A percentile compares a stretch with the other conserved stretches of the same genome.
Conservation (phyloP, 2,888 invertebrate genomes). For the Cephus pygmeus region DNA sequence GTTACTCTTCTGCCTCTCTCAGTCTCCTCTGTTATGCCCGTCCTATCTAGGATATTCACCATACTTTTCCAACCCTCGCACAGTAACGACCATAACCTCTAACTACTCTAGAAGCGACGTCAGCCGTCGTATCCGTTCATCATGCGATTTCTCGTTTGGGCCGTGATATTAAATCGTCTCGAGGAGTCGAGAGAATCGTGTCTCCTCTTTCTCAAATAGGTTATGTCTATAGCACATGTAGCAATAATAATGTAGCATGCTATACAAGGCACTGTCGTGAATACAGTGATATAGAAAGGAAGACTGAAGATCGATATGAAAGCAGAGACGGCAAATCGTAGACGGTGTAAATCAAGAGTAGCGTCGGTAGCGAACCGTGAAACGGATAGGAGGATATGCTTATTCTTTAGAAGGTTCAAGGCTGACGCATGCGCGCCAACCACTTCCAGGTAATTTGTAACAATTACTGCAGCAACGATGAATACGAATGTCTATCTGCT, state of each 20-base stretch:
- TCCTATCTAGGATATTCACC: not conserved
- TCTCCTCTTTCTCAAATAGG: not conserved
- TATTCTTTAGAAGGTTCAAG: not conserved
- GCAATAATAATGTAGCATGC: not conserved
- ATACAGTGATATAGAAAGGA: not conserved
- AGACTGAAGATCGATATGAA: not conserved
- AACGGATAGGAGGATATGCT: not conserved
- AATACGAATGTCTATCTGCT: constrained; percentile 26
- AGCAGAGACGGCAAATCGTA: not conserved
- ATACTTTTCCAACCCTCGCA: not conserved
- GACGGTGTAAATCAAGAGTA: not conserved
- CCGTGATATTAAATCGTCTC: not conserved
- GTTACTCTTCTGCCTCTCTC: not conserved
- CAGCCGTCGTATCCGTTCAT: not conserved
- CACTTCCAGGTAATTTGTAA: constrained; percentile 32
- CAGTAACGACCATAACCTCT: not conserved
- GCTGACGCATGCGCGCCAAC: not conserved
- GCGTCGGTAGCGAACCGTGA: not conserved
- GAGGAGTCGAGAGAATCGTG: not conserved
- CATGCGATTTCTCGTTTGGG: not conserved
- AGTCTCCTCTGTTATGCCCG: not conserved
- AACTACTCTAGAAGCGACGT: not conserved
- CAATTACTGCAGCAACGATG: constrained; percentile 38
- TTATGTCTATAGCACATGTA: not conserved
- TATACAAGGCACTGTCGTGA: not conserved